These are phyloP conservation scores for Escarpia spicata DNA, from an alignment of 2,888 invertebrate species.

Conservation along the genomic window DNA sequence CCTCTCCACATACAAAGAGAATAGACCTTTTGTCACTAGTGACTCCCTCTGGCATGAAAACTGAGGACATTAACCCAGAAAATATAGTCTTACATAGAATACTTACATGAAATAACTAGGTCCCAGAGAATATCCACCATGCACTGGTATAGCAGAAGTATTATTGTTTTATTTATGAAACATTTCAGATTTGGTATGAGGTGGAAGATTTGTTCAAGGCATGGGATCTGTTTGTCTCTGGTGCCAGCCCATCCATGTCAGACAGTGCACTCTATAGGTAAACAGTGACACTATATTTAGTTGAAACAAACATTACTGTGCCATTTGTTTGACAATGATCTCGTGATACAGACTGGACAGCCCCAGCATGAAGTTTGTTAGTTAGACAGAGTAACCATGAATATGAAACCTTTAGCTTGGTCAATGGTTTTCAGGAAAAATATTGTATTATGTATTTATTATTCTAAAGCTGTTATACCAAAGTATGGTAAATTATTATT, in stretches of 20 bases:
- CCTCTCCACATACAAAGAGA: background rate
- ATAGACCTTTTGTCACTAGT: no score
- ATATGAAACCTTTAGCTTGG: background rate
- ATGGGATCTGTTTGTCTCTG: conserved; percentile 64
- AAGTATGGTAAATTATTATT: conserved; percentile 14
- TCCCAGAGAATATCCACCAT: no score
- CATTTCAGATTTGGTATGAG: conserved; percentile 65
- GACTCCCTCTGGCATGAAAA: no score
- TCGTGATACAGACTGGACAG: no score
- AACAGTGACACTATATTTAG: background rate
- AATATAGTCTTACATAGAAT: no score
- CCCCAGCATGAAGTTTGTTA: background rate
- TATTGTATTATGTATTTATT: background rate
- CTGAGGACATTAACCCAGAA: no score
- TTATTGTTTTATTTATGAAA: background rate
- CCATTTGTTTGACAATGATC: no score
- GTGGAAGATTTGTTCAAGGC: conserved; percentile 70
- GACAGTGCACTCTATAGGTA: conserved; percentile 49
- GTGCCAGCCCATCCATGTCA: conserved; percentile 35
- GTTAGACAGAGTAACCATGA: conserved; percentile 17
- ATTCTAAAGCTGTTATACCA: background rate
- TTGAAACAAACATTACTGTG: background rate
- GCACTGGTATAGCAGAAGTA: no score
- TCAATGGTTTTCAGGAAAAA: no score
- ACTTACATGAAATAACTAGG: no score